Evolutionary conservation across 2,797 vertebrate genomes (phyloP), one percentile per base, ranked within the genome.

Genomic region (Enteromius thamalakanensis): DNA sequence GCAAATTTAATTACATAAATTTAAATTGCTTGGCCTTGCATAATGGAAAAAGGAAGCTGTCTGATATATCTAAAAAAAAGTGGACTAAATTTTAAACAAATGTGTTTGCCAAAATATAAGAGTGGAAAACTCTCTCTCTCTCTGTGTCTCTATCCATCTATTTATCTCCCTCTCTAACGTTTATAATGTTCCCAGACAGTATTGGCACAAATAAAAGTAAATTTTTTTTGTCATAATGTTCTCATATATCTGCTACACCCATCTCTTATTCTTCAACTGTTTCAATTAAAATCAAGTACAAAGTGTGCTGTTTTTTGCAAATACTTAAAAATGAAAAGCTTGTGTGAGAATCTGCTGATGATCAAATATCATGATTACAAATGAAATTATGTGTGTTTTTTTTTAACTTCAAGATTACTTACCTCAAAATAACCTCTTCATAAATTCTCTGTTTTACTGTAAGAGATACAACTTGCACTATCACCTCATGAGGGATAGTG

Each of bases 41-140:
- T 69, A n/a, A 58, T 76, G 32, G 70, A 82, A 82, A 42, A 82
- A 68, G 47, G 32, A 68, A 55, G 72, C 37, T 82, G 65, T 42
- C 19, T 58, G 23, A 51, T 2, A 1, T 42, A 6, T 17, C 80
- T 82, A 6, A 67, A 67, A 37, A 34, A 40, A 76, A 53, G 45
- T 72, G 55, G 55, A 62, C 2, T 23, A 49, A 0, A 26, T 76
- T 55, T 67, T 82, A 53, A 53, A 82, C 11, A 75, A 75, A 75
- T 3, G 10, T 65, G 47, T 51, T 67, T 53, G 8, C 51, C 32
- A 79, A 69, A 68, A 77, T 12, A 64, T 47, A 55, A 3, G 37
- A 29, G 37, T 76, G 76, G 15, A n/a, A 77, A 77, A n/a, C 23
- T n/a, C 5, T 77, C n/a, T 23, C 40, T n/a, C 4, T 76, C 4